Evolutionary conservation across 2,113 vertebrate genomes (phyloP).

Genomic region (Chlorodrepanis virens): DNA sequence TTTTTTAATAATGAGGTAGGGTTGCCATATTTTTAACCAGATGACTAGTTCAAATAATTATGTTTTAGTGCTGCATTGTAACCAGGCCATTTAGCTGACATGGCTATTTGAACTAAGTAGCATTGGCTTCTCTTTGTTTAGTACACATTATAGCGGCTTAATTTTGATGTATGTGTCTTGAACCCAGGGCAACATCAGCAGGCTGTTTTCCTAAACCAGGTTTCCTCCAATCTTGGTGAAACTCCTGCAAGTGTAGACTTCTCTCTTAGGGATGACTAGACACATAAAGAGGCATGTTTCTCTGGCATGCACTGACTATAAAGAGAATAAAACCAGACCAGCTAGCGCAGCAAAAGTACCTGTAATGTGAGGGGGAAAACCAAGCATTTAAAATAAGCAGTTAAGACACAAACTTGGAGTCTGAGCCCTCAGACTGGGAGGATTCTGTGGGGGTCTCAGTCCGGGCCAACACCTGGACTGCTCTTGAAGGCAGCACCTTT

Average conservation of each 20-base stretch:
- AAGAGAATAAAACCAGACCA: neutral
- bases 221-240: neutral
- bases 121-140: neutral
- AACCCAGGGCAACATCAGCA: neutral
- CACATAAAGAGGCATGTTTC: neutral
- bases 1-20: neutral
- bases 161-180: neutral
- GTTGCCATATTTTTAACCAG: neutral
- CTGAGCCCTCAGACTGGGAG: neutral
- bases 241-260: neutral
- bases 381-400: neutral
- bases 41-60: neutral
- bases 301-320: neutral
- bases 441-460: neutral
- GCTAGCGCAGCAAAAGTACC: neutral
- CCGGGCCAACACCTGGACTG: neutral
- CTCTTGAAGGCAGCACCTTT: neutral
- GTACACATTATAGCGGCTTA: neutral
- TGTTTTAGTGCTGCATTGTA: neutral
- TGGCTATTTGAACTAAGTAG: neutral
- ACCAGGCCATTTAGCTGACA: neutral
- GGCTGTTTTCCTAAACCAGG: neutral
- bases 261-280: neutral
- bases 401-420: neutral
- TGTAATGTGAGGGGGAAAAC: neutral